phyloP scores from a whole-genome alignment of 2,888 invertebrate species.

The Rhyacophila evoluta region DNA sequence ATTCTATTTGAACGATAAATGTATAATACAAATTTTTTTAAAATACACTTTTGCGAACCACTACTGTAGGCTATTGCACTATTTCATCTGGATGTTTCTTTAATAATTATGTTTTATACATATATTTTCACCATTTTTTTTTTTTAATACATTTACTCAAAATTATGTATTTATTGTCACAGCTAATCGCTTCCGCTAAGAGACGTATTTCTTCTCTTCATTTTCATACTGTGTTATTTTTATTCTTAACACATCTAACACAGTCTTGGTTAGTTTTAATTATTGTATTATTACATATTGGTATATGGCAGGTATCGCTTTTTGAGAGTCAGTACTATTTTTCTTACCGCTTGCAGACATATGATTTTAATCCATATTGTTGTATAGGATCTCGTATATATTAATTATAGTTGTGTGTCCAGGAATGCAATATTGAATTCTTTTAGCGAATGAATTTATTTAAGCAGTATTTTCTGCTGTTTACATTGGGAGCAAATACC shows the following conservation, averaged over 20 bases:
- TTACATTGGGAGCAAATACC: background rate
- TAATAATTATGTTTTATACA: conserved; percentile 59
- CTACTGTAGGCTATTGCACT: background rate
- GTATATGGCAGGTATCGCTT: conserved; percentile 40
- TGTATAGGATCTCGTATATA: background rate
- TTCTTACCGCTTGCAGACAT: background rate
- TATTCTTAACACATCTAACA: conserved; percentile 36
- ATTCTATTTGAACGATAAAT: too few relatives aligned
- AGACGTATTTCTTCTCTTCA: conserved; percentile 62
- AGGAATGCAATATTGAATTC: background rate
- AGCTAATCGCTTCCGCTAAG: conserved; percentile 59
- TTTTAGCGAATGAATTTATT: background rate
- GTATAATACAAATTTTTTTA: too few relatives aligned
- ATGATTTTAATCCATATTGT: background rate
- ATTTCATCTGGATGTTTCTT: background rate
- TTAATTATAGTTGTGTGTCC: background rate
- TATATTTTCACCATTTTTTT: conserved; percentile 55
- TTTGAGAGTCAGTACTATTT: background rate
- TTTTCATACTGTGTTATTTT: conserved; percentile 49
- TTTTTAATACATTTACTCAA: background rate
- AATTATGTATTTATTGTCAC: conserved; percentile 32
- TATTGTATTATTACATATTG: conserved; percentile 34
- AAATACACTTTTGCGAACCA: background rate
- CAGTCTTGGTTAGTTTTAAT: conserved; percentile 26
- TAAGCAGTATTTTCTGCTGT: background rate